A percentile compares a stretch with the other conserved stretches of the same genome.
phyloP scores from a whole-genome alignment of 2,888 invertebrate species.

The Melolontha melolontha region DNA sequence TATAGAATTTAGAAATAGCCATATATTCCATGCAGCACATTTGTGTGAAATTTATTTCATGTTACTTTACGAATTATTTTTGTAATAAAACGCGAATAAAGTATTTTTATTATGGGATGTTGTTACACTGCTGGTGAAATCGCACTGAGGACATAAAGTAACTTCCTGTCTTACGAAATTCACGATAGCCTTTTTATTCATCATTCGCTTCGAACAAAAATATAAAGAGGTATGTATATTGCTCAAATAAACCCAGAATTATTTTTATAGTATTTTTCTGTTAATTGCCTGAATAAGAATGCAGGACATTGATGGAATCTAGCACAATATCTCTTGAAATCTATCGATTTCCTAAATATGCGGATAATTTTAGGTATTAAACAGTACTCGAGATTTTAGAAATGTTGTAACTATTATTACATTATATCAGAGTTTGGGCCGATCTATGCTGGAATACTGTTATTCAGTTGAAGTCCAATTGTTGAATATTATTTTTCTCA shows the following conservation, averaged over 20 bases:
- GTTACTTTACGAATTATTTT: slow-evolving; percentile 22
- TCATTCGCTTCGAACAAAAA: slow-evolving; percentile 7
- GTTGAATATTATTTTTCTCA: no score
- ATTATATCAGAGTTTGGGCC: no score
- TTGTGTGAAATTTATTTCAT: background rate
- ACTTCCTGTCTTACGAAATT: slow-evolving; percentile 36
- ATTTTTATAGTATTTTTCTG: no score
- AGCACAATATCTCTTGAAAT: no score
- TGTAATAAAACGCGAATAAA: slow-evolving; percentile 36
- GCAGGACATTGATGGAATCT: no score
- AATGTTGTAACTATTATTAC: no score
- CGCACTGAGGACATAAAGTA: slow-evolving; percentile 28
- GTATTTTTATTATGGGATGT: slow-evolving; percentile 34
- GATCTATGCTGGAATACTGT: no score
- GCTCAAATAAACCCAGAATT: background rate
- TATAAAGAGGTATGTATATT: background rate
- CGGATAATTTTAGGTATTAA: no score
- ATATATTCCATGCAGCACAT: slow-evolving; percentile 2
- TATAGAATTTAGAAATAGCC: slow-evolving; percentile 14
- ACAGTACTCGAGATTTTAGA: no score
- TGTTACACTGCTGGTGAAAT: slow-evolving; percentile 17
- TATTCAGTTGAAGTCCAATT: no score
- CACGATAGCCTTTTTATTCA: slow-evolving; percentile 5
- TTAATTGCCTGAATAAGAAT: no score
- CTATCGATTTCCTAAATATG: no score